Evolutionary conservation across 1,140 invertebrate species (phyloP).

Genomic region (Neuroterus valhalla): DNA sequence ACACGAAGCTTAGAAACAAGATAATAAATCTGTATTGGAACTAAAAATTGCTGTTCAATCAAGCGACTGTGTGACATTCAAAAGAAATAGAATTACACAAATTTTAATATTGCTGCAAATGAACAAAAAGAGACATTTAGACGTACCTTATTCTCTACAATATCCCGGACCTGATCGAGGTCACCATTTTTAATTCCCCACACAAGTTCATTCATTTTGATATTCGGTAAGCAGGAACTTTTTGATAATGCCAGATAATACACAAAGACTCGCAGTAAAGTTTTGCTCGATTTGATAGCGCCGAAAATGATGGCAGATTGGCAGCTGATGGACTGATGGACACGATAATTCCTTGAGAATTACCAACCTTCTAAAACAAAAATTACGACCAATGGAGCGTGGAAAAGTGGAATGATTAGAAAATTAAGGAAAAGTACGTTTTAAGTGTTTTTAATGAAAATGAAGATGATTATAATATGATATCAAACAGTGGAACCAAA

Average conservation of each 20-base stretch:
- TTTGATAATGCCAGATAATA: constrained; percentile 1
- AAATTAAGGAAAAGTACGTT: too few relatives aligned
- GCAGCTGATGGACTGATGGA: neutral
- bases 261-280: neutral
- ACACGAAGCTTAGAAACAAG: too few relatives aligned
- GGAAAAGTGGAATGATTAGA: too few relatives aligned
- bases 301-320: neutral
- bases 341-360: too few relatives aligned
- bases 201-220: constrained; percentile 85
- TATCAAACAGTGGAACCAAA: too few relatives aligned
- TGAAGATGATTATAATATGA: too few relatives aligned
- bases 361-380: too few relatives aligned
- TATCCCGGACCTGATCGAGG: constrained; percentile 91
- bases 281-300: constrained; percentile 11
- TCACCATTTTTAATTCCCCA: constrained; percentile 97
- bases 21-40: too few relatives aligned
- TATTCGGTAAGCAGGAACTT: constrained; percentile 25
- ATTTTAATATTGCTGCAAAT: constrained; percentile 8
- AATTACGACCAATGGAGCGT: too few relatives aligned
- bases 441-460: too few relatives aligned
- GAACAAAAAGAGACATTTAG: constrained; percentile 20
- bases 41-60: too few relatives aligned
- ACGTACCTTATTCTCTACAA: constrained; percentile 88
- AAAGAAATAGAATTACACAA: neutral
- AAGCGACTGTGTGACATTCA: too few relatives aligned